Conservation (phyloP, 2,888 invertebrate species). For the Agriopis leucophaearia region DNA sequence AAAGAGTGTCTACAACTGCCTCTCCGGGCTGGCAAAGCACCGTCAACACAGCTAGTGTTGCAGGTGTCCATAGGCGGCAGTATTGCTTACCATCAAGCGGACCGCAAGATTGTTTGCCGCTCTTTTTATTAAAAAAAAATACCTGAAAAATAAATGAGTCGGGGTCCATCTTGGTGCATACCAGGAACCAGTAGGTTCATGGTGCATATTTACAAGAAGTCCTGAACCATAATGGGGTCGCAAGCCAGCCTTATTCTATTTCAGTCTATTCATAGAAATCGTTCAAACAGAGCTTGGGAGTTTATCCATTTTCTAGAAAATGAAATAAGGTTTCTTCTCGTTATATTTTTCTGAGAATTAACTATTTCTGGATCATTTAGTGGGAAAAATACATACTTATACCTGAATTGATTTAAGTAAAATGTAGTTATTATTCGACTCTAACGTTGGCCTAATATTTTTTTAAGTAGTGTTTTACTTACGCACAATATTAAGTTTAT, state of each 20-base stretch:
- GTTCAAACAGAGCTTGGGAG: not conserved
- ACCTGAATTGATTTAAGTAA: not conserved
- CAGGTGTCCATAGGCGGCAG: too few species aligned
- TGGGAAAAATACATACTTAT: not conserved
- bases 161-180: too few species aligned
- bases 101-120: too few species aligned
- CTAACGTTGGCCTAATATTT: constrained; percentile 1
- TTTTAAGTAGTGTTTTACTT: not conserved
- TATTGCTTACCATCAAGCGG: too few species aligned
- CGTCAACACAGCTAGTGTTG: too few species aligned
- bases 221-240: not conserved
- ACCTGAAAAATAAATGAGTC: not conserved
- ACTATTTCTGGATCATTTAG: not conserved
- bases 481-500: not conserved
- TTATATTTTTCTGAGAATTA: not conserved
- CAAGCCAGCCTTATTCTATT: not conserved
- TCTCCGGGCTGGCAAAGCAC: too few species aligned
- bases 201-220: not conserved
- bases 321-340: not conserved
- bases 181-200: too few species aligned
- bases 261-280: not conserved
- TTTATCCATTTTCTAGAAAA: not conserved
- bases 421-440: not conserved
- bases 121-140: too few species aligned
- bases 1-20: too few species aligned